Evolutionary conservation across 2,888 invertebrate species (phyloP).

Genomic region (Hemaris fuciformis): DNA sequence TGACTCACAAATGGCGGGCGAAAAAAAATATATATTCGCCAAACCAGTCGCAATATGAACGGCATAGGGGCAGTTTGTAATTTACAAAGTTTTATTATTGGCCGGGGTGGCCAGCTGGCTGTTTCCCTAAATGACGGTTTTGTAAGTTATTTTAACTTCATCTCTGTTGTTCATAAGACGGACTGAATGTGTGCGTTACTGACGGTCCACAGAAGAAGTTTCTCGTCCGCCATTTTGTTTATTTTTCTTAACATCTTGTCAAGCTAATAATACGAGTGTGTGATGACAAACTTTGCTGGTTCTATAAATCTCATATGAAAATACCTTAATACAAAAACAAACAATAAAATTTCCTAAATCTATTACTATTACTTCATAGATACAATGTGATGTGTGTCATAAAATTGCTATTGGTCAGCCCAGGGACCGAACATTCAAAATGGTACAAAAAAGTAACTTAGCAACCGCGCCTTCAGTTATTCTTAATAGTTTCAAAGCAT

Average conservation of each 20-base stretch:
- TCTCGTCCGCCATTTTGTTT: not conserved
- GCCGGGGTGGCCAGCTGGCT: constrained; percentile 25
- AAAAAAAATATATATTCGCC: constrained; percentile 46
- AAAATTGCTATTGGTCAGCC: too few relatives aligned
- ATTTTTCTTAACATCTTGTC: too few relatives aligned
- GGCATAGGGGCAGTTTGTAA: constrained; percentile 31
- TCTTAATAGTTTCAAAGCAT: too few relatives aligned
- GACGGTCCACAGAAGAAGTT: not conserved
- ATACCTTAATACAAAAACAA: too few relatives aligned
- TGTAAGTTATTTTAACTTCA: constrained; percentile 2
- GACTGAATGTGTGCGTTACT: not conserved
- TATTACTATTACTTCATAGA: not conserved
- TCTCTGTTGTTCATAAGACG: not conserved
- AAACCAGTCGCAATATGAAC: constrained; percentile 24
- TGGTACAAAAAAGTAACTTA: too few relatives aligned
- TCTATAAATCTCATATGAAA: not conserved
- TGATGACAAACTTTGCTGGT: not conserved
- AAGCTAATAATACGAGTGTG: too few relatives aligned
- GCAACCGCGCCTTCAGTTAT: too few relatives aligned
- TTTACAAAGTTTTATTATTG: constrained; percentile 41
- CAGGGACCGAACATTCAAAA: too few relatives aligned
- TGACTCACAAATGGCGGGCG: constrained; percentile 32
- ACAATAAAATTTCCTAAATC: too few relatives aligned
- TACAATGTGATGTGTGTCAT: not conserved
- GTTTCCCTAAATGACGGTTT: constrained; percentile 12